Base-by-base conservation (phyloP, 2,888 invertebrate species). In the Catocala nupta region DNA sequence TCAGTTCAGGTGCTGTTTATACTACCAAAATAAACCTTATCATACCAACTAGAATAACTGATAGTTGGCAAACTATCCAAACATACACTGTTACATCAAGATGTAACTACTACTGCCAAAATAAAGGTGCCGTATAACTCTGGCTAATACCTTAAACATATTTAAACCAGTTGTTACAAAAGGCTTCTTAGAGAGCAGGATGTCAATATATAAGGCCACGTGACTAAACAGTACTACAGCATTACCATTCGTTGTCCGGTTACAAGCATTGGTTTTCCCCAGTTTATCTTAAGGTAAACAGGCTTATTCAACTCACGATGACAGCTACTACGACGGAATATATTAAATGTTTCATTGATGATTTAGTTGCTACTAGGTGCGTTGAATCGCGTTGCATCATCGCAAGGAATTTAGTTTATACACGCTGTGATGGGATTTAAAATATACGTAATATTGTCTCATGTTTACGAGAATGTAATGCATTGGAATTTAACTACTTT, bases 231-330 rank as follows among this genome's bases (percentile, higher is more conserved):
- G 63, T 57, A 55, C 56, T 68, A 60, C 68, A 69, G 65, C 68
- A 70, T 81, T 75, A 71, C 70, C 58, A 57, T 59, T 68, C 53
- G 49, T 63, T 72, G 71, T 73, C 76, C 74, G 77, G 63, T 69
- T 70, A 68, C 61, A 64, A 71, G 65, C 62, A 67, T 69, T 68
- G 82, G 82, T 71, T 80, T 82, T 82, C 73, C 82, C 82, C 67
- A 74, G 64, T 68, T 55, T 60, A 65, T 59, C 65, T 75, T 67
- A 56, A 66, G 65, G 73, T 63, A 72, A 74, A 54, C 55, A 59
- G 36, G 61, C 61, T 71, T 65, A 76, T 64, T 70, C 61, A 56
- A 65, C 51, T 55, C 56, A 66, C 44, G 55, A 34, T 55, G 55
- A 56, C 56, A 59, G 45, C 16, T 51, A 47, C 61, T 71, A 67